Evolutionary conservation across 2,113 vertebrate genomes (phyloP), one percentile per base, ranked within the genome.

Genomic region (Syngnathus floridae): DNA sequence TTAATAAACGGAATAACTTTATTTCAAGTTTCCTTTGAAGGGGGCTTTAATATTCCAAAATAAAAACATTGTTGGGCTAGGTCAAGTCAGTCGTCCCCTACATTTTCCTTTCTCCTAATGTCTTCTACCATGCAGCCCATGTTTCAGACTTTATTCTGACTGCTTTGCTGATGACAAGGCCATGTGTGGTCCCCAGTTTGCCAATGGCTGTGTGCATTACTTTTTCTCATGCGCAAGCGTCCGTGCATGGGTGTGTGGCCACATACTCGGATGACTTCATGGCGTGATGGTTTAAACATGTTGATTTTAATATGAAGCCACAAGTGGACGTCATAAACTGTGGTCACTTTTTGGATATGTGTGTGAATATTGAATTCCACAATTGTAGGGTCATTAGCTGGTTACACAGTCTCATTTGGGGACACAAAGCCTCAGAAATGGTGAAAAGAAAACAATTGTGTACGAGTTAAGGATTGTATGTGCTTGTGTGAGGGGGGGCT

Each of bases 211-310:
- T 61, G 14, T 71, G 56, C 4, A 22, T 52, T 22, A 52, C n/a
- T 52, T 52, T 19, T 49, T 21, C 49, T 10, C 12, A 22, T 58
- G 3, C 62, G 12, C 21, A 4, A 56, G n/a, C 64, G 43, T 75
- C 38, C 49, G 12, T 40, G 7, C 46, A 17, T 56, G 19, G 5
- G 7, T 66, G 41, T 66, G 16, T 70, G 21, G 62, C 22, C 52
- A 31, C 22, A 26, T 12, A 5, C 62, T 52, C 43, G 52, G 59
- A 75, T 83, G 75, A 79, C 67, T 75, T 78, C 77, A 66, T 79
- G 59, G 8, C 5, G 38, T 76, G 74, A 70, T 81, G 66, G 78
- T 84, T 84, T 84, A 76, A 82, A 65, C 58, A 49, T 55, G 67
- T 26, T 59, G 72, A 78, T 75, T 69, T 77, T n/a, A 66, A 67